phyloP scores from a whole-genome alignment of 2,797 vertebrate species.

The Aphelocoma californica region DNA sequence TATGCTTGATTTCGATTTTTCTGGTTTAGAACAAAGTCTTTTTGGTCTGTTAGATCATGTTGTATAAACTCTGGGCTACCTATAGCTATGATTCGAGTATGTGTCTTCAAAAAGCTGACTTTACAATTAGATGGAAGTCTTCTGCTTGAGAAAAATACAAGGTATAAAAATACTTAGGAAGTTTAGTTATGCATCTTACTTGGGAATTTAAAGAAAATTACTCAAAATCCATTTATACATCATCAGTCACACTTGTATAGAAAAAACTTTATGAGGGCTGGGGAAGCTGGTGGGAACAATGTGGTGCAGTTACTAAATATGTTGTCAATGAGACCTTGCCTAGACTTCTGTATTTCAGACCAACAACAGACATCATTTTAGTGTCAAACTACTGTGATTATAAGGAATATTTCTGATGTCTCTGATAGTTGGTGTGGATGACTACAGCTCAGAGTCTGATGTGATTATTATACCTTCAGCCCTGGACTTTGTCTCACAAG shows the following conservation, averaged over 20 bases:
- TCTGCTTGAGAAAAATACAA: neutral
- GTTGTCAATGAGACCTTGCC: neutral
- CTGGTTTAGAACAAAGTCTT: neutral
- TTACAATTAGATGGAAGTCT: neutral
- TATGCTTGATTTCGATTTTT: neutral
- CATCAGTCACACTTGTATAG: neutral
- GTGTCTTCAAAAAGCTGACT: neutral
- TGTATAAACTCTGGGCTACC: neutral
- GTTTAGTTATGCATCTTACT: neutral
- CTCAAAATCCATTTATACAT: neutral
- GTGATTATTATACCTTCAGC: constrained; percentile 90
- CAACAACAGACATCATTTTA: constrained; percentile 49
- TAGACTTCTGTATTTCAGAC: constrained; percentile 15
- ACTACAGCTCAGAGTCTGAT: constrained; percentile 92
- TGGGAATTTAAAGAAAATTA: neutral
- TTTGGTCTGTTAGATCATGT: neutral
- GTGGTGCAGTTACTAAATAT: neutral
- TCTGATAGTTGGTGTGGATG: constrained; percentile 91
- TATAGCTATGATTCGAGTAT: neutral
- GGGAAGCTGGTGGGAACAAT: neutral
- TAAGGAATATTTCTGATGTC: constrained; percentile 84
- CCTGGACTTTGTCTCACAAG: constrained; percentile 92
- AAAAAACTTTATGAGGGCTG: neutral
- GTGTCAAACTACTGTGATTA: constrained; percentile 70
- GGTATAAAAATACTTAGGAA: neutral